These are phyloP conservation scores for Sipunculus nudus DNA, from an alignment of 2,888 invertebrate species.

Conservation along the genomic window DNA sequence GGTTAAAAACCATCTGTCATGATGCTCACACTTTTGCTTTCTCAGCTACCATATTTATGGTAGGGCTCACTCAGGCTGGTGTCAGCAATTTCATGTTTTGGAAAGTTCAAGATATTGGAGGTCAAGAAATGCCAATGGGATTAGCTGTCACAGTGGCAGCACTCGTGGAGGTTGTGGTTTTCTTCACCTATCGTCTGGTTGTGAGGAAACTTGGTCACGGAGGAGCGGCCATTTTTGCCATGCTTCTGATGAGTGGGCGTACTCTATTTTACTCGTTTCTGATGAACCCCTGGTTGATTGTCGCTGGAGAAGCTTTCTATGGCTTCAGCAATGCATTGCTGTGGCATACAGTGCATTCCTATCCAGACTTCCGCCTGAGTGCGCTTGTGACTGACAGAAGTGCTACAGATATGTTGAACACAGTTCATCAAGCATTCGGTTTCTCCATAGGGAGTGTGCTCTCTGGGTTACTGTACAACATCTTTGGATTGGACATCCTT, in stretches of 20 bases:
- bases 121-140: slow-evolving; percentile 53
- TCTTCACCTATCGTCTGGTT: slow-evolving; percentile 48
- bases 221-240: slow-evolving; percentile 48
- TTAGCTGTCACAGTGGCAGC: slow-evolving; percentile 52
- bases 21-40: slow-evolving; percentile 50
- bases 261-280: slow-evolving; percentile 56
- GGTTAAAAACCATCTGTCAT: slow-evolving; percentile 48
- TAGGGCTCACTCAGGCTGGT: slow-evolving; percentile 51
- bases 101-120: slow-evolving; percentile 55
- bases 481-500: slow-evolving; percentile 47
- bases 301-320: slow-evolving; percentile 18
- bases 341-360: slow-evolving; percentile 17
- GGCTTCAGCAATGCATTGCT: slow-evolving; percentile 17
- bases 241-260: slow-evolving; percentile 47
- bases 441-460: slow-evolving; percentile 51
- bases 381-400: slow-evolving; percentile 51
- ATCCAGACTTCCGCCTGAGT: slow-evolving; percentile 32
- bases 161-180: slow-evolving; percentile 56
- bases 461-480: slow-evolving; percentile 54
- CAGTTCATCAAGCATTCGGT: slow-evolving; percentile 58
- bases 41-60: slow-evolving; percentile 51
- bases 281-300: slow-evolving; percentile 48
- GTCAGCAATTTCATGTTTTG: slow-evolving; percentile 60
- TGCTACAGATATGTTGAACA: slow-evolving; percentile 53
- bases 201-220: slow-evolving; percentile 51